phyloP scores from a whole-genome alignment of 2,888 invertebrate genomes.

The Athalia rosae region DNA sequence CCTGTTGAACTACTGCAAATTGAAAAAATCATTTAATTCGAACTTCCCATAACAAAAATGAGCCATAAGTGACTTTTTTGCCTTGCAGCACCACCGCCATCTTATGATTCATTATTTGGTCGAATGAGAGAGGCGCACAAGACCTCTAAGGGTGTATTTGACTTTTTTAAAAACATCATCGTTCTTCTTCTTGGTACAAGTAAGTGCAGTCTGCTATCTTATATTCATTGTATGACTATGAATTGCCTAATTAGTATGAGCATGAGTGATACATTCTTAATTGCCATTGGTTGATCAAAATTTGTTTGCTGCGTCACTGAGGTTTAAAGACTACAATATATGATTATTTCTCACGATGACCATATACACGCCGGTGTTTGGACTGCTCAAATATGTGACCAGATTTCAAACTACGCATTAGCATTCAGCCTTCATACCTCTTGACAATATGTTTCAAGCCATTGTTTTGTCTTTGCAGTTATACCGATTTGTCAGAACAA shows the following conservation, averaged over 20 bases:
- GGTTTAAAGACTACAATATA: neutral
- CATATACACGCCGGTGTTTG: constrained; percentile 7
- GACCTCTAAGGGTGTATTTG: constrained; percentile 77
- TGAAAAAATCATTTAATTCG: no score
- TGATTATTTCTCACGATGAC: constrained; percentile 39
- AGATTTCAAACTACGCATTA: constrained; percentile 24
- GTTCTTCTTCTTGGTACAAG: constrained; percentile 79
- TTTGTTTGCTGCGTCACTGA: constrained; percentile 1
- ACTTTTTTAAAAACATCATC: constrained; percentile 79
- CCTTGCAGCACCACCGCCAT: constrained; percentile 78
- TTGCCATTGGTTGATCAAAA: constrained; percentile 8
- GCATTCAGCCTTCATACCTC: constrained; percentile 15
- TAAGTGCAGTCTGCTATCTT: constrained; percentile 70
- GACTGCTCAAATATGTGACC: constrained; percentile 25
- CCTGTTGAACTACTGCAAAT: neutral
- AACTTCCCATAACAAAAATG: no score
- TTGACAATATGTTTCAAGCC: no score
- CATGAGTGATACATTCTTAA: constrained; percentile 6
- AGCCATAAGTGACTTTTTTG: constrained; percentile 23
- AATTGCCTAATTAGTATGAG: neutral
- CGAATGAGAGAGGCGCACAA: constrained; percentile 79
- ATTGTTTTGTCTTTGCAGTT: no score
- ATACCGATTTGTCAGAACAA: no score
- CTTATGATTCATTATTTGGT: constrained; percentile 82
- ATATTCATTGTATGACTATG: constrained; percentile 40